Base-by-base conservation (phyloP, 2,888 invertebrate genomes). In the Pristionchus exspectatus region DNA sequence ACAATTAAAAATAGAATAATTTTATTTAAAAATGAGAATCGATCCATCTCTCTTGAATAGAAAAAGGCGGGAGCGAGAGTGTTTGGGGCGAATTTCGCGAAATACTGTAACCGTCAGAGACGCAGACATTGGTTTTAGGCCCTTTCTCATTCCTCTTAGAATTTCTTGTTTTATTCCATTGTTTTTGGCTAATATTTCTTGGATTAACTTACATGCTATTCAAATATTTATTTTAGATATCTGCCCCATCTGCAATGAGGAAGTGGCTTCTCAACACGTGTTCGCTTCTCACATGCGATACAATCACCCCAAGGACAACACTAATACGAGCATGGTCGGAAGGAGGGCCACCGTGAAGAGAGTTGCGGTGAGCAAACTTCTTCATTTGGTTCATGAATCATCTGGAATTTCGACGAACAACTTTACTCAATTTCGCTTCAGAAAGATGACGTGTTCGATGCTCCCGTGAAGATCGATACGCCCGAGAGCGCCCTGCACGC, bases 251-350 rank as follows among this genome's bases (percentile, higher is more conserved):
- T 87, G 87, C 69, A 24, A 33, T 24, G 54, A 69, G 69, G 66
- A 50, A n/a, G 44, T 63, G 3, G 59, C 30, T 18, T 54, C 63
- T 14, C 87, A 87, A 44, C 87, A 87, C 44, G 66, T 44, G 9
- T 87, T 54, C 87, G 87, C 87, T 16, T 87, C 87, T 1, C 87
- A 87, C 69, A 69, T 87, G 63, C 38, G 87, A 0, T 87, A 87
- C 69, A 69, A 24, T 5, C 87, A 87, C 27, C 63, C 66, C 4
- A 63, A 69, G 21, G 87, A 63, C 18, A n/a, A n/a, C 2, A 27
- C 81, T 1, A 81, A 24, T 1, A 50, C 81, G 27, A 81, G 81
- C 18, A 81, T 81, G 81, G 81, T n/a, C 24, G 81, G 81, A 24
- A 81, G 81, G 50, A 81, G 81, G 27, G 81, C 81, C 54, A 54